Conservation (phyloP, 2,797 vertebrate species). For the Heliangelus exortis region DNA sequence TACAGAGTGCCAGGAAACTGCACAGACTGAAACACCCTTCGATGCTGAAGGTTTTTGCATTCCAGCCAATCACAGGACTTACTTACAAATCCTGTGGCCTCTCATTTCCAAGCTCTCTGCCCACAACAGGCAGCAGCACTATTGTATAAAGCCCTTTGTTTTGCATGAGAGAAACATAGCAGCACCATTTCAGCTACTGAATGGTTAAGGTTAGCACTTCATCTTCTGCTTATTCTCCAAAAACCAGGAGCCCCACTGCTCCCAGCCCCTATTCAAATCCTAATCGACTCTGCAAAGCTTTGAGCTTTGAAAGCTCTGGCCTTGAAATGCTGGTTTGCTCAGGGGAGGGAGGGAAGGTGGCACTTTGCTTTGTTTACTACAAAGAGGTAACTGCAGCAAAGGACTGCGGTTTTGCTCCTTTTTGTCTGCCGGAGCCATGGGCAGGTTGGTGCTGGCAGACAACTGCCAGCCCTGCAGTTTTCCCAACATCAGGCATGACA, state of each 20-base stretch:
- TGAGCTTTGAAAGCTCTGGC: conserved; percentile 53
- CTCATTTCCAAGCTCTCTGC: conserved; percentile 24
- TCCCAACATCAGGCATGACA: conserved; percentile 35
- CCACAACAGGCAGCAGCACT: conserved; percentile 30
- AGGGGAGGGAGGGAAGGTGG: conserved; percentile 62
- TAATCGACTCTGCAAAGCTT: conserved; percentile 65
- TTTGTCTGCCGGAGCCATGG: conserved; percentile 32
- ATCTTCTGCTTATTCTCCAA: conserved; percentile 23
- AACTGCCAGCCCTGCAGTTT: conserved; percentile 28
- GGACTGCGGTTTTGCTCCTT: conserved; percentile 52
- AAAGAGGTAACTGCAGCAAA: conserved; percentile 55
- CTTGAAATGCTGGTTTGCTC: conserved; percentile 34
- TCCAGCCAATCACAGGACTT: conserved; percentile 18
- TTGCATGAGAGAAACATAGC: conserved; percentile 15
- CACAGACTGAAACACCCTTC: background rate
- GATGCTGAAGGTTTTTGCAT: conserved; percentile 6
- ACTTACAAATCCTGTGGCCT: background rate
- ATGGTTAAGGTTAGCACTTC: conserved; percentile 43
- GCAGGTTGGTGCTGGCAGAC: conserved; percentile 43
- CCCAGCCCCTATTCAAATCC: conserved; percentile 36
- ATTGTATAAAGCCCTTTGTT: conserved; percentile 64
- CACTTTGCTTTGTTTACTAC: conserved; percentile 66
- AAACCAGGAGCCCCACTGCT: conserved; percentile 50
- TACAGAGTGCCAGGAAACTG: background rate
- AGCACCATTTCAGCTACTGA: conserved; percentile 29